Evolutionary conservation across 2,888 invertebrate genomes (phyloP), one percentile per base, ranked within the genome.

Genomic region (Papilio elwesi): DNA sequence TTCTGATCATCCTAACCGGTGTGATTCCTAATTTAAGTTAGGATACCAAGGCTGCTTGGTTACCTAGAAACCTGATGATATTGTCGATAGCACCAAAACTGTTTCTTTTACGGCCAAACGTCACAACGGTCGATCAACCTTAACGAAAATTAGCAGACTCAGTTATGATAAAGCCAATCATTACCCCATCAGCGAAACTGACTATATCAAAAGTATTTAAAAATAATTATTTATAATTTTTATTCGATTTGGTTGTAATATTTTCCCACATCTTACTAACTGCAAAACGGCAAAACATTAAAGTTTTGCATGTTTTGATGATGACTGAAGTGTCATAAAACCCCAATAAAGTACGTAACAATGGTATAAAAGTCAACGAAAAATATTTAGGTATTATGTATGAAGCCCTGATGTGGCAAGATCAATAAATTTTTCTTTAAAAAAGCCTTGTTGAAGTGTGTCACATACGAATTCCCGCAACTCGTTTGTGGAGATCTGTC

Each of bases 361-460:
- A 71, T 74, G 75, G 71, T 73, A 76, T 76, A 75, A 76, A 76
- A 76, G 75, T 73, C 74, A 75, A 75, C 77, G 73, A 74, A 74
- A 62, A 75, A 76, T 77, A 77, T 79, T 75, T 78, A 78, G 72
- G 78, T 76, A 78, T 76, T 79, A 73, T 78, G 76, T 78, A 79
- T 78, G 76, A 78, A 80, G 76, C 75, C 76, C 77, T 79, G 83
- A 80, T 84, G 82, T 78, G 78, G 85, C 80, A 86, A 87, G 82
- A 84, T 83, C 82, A 81, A 85, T 87, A 84, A 83, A 82, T 84
- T 81, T 78, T 82, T 82, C 80, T 82, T 83, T 79, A 81, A 78
- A 78, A 80, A 85, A 87, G 81, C 82, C 83, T 87, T 85, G 85
- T 83, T 87, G 83, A 86, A 86, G 86, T 89, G 79, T 90, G 89